Evolutionary conservation across 1,140 invertebrate species (phyloP), one percentile per base, ranked within the genome.

Genomic region (Aphelenchoides avenae): DNA sequence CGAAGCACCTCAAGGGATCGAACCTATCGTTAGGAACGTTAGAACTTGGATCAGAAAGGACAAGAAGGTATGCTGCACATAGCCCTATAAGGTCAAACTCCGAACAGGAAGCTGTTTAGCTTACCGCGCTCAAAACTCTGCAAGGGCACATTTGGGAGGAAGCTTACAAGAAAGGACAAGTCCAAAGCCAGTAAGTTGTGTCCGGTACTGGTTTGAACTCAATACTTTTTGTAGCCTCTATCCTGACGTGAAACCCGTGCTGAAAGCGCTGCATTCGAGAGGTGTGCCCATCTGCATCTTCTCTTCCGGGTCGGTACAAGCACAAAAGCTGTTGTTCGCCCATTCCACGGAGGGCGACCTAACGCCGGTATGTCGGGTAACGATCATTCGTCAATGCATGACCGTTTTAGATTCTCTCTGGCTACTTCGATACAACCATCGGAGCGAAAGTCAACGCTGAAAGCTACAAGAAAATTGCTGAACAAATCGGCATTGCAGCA

Each of bases 231-330:
- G 44, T 56, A 61, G 58, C 30, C 44, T 94, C 41, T 94, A 86
- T 75, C 84, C 87, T 22, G 91, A 95, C 80, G 89, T 92, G 1
- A 79, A 82, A 2, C 79, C 80, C 50, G 84, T 85, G 11, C 80
- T 95, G 34, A 81, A 87, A 70, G 77, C 81, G 52, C 88, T 89
- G 86, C 78, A 77, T 13, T 72, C 80, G 0, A 70, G 80, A 42
- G 84, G 84, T 5, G 84, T 85, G 51, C 83, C 84, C 62, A 79
- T 94, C 31, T 90, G 86, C 68, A 85, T 93, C 43, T 96, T 89
- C 72, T 94, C 90, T 0, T 92, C 89, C 47, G 91, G 91, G 40
- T 91, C 88, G 65, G 84, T 90, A 0, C 85, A 87, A 71, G 87
- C 89, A 31, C 91, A 96, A 78, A 89, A 91, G 76, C 80, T 92